Conservation (phyloP, 1,140 invertebrate genomes). For the Zaprionus inermis region DNA sequence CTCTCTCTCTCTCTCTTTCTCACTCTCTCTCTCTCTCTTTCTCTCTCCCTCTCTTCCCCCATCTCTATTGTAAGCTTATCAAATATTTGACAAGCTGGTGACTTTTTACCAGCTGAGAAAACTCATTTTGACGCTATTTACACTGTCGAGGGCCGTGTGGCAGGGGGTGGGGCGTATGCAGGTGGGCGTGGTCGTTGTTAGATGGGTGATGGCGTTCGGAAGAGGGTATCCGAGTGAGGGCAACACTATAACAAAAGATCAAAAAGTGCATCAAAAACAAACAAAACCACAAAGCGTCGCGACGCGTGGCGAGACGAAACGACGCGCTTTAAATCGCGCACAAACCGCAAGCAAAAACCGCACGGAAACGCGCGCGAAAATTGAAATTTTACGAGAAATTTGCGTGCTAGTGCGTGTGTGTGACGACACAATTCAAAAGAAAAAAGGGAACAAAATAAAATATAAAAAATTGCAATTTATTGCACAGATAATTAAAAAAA, state of each 20-base stretch:
- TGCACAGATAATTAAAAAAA: too few species aligned
- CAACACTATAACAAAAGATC: conserved; percentile 6
- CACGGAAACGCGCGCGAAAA: conserved; percentile 17
- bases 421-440: neutral
- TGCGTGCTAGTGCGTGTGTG: conserved; percentile 28
- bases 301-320: neutral
- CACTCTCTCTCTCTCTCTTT: neutral
- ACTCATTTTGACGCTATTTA: conserved; percentile 21
- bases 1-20: neutral
- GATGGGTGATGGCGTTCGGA: neutral
- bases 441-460: neutral
- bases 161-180: neutral
- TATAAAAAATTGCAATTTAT: too few species aligned
- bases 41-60: neutral
- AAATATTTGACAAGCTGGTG: conserved; percentile 38
- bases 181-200: conserved; percentile 1
- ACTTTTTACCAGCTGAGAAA: conserved; percentile 27
- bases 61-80: conserved; percentile 6
- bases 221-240: neutral
- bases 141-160: neutral
- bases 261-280: conserved; percentile 4
- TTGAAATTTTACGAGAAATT: neutral
- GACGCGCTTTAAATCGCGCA: conserved; percentile 10
- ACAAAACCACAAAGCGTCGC: neutral
- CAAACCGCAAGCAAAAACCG: conserved; percentile 16